Evolutionary conservation across 2,888 invertebrate species (phyloP), one percentile per base, ranked within the genome.

Genomic region (Ditula angustiorana): DNA sequence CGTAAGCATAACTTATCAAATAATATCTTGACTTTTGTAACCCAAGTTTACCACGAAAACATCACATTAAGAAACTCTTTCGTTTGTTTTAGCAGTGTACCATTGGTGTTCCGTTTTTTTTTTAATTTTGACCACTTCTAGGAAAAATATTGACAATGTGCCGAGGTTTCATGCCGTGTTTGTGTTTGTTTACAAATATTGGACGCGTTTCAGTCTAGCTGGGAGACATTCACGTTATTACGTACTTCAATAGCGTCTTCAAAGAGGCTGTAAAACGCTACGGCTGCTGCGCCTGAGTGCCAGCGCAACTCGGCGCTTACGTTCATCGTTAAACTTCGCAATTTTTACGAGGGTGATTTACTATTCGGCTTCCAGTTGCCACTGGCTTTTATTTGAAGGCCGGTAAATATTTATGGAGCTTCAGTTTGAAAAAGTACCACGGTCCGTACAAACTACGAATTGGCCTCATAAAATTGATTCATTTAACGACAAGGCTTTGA

Each of bases 101-200:
- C 8, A 41, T 19, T n/a, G 16, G 16, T 2, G 33, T 11, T 23
- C 23, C 10, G 21, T 46, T 46, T 23, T 10, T 56, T 26, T 41
- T 26, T 37, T n/a, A 10, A 44, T 33, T 52, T 30, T 52, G 16
- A 44, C 46, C 37, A 50, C 23, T 65, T 63, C 65, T 46, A 50
- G 44, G 68, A 63, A 63, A 50, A 21, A 44, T 10, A 30, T 68
- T 71, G 70, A 70, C 69, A 50, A 53, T 13, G 41, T 71, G 82
- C 80, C 81, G 69, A 77, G 70, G 61, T 73, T 75, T 69, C 57
- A 71, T 71, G 66, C 65, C 41, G 61, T 74, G 75, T 77, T 73
- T 69, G 70, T 62, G 69, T 75, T 76, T 82, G 80, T 84, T 85
- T 82, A 82, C 81, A 80, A 83, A 84, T 79, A 83, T 79, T 79